Evolutionary conservation across 2,797 vertebrate genomes (phyloP), one percentile per base, ranked within the genome.

Genomic region (Syngnathus acus): DNA sequence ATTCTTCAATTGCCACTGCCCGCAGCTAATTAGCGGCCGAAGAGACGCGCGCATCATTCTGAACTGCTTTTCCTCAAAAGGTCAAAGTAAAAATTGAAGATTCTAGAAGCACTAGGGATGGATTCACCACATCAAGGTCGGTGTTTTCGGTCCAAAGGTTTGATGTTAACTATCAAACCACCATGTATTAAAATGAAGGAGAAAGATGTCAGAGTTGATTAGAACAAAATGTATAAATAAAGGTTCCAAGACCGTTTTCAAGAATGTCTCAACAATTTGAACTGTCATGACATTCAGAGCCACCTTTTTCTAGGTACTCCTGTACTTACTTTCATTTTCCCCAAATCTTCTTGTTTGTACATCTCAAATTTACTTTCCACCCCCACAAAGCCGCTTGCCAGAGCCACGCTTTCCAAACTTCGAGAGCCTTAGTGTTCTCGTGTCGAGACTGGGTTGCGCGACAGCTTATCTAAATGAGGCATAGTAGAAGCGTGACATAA

Each of bases 401-500:
- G 26, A 54, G 26, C 32, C 9, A 9, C 43, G 21, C 62, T 37
- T 43, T 51, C 47, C 37, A 65, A 71, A 69, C 65, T 67, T 76
- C 38, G 38, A 66, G 70, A 37, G 26, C 55, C 2, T 32, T 26
- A 0, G 39, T 62, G 68, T 76, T 62, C 70, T 68, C 68, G 62
- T 53, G 51, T 51, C 6, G 19, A 62, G 61, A 66, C 26, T 72
- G 66, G 70, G 75, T 61, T 38, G 45, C 67, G 69, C 57, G 21
- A 40, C 17, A 16, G 38, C 50, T 73, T 59, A 73, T 78, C 75
- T 79, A 84, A 85, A 87, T 81, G 78, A 86, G 76, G 71, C 81
- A 80, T 80, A 86, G 82, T 79, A 82, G 77, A 87, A 83, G 77
- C 65, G 81, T 80, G 84, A 86, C 87, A 83, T 78, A 80, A 84